Base-by-base conservation (phyloP, 2,888 invertebrate genomes). In the Brassicogethes aeneus region DNA sequence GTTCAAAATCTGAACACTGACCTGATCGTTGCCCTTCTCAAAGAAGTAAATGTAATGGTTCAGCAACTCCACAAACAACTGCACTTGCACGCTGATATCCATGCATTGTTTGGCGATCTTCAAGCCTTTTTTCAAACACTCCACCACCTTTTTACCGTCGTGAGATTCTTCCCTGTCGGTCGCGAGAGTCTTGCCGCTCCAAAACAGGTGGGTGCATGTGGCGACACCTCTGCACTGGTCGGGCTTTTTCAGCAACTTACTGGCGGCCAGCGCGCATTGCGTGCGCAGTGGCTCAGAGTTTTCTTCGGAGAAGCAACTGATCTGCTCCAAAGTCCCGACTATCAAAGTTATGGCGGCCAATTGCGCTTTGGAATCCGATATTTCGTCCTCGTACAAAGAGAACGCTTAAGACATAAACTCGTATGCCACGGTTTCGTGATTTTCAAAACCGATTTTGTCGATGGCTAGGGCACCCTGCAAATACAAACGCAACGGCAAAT, bases 401-500 rank as follows among this genome's bases (percentile, higher is more conserved):
- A 99, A 97, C 0, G 96, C 82, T 71, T 86, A 85, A 15, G 96
- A 94, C 66, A 99, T 83, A 62, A 93, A 99, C 69, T 99, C 99
- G 70, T 99, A 99, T 0, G 96, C 96, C 1, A 97, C 88, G 5
- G 93, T 90, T 70, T 97, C 96, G 64, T 91, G 89, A 63, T 94
- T 93, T 44, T 92, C 87, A 68, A 96, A 97, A 3, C 82, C 82
- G 39, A 95, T 91, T 67, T 89, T 85, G 40, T 90, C 88, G 42
- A 93, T 90, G 0, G 93, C 89, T 35, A 96, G 70, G 0, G 96
- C 96, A 2, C 96, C 97, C 70, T 97, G 94, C 2, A 99, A 77
- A 68, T 95, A 99, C 39, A 99, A 70, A 48, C 97, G 77, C 31
- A 99, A 71, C 0, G 97, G 93, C 41, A 99, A 67, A 62, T 99